Base-by-base conservation (phyloP, 2,113 vertebrate species). In the Strix aluco region DNA sequence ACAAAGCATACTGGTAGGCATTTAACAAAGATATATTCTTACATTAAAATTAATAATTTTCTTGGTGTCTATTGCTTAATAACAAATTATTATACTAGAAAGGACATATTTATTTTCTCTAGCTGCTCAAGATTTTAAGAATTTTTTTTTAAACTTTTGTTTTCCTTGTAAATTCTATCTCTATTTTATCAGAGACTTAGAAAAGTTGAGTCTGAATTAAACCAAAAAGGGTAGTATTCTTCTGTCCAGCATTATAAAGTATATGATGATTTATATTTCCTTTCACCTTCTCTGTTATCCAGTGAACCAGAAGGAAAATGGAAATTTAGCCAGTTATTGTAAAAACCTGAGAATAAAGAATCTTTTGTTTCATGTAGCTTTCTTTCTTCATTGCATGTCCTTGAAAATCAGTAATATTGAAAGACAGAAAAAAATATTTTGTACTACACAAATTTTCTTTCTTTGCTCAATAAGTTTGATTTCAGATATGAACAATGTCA, bases 141-240 rank as follows among this genome's bases (percentile, higher is more conserved):
- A 9, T 69, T 57, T 57, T 46, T 27, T 12, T 0, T 3, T 26
- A 16, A 14, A 1, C 4, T 11, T 47, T 34, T 81, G 0, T 80
- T 86, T 81, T 11, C 7, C 4, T 51, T 61, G 6, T 27, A 66
- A 67, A 65, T 46, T 51, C 7, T 47, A 6, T 30, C 32, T 77
- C 11, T 3, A 10, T 46, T 80, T 8, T 44, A 38, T 52, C 6
- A 1, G 6, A 55, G 11, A 42, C 27, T 42, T 55, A 78, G 11
- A 47, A 90, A 78, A 57, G 13, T 6, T 52, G 14, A 21, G 2
- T 55, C n/a, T n/a, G 17, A 81, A 62, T 87, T 90, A 61, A 70
- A 49, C 4, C 5, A 70, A 46, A 85, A 92, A 2, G 1, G 11
- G 15, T 57, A 49, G 6, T 82, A 81, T 55, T 74, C 29, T 74